Conservation (phyloP, 2,113 vertebrate genomes). For the Lonchura striata region DNA sequence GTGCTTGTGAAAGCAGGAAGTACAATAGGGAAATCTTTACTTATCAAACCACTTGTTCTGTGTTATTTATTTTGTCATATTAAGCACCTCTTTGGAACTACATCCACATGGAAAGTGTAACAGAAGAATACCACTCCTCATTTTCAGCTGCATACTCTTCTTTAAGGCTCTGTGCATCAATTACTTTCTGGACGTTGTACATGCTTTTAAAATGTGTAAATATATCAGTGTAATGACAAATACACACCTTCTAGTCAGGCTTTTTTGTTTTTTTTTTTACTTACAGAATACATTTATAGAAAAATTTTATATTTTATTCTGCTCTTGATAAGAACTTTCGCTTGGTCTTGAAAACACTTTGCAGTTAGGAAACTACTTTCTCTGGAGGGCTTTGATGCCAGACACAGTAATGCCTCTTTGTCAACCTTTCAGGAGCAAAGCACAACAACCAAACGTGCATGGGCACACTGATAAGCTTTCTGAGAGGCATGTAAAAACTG, state of each 20-base stretch:
- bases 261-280: not conserved
- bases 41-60: not conserved
- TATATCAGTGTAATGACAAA: not conserved
- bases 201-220: not conserved
- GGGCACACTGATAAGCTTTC: not conserved
- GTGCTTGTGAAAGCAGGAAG: not conserved
- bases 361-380: not conserved
- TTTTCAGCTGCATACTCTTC: not conserved
- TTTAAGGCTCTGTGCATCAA: not conserved
- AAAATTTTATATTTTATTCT: not conserved
- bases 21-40: constrained; percentile 1
- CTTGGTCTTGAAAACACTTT: not conserved
- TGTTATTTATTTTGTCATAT: not conserved
- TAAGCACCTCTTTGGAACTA: not conserved
- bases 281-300: not conserved
- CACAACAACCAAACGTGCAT: rapidly evolving
- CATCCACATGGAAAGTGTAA: not conserved
- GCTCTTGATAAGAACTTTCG: not conserved
- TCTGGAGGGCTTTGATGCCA: not conserved
- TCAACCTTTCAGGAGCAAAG: not conserved
- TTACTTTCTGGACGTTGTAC: not conserved
- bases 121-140: not conserved
- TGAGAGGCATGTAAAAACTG: not conserved
- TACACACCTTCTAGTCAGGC: not conserved
- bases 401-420: not conserved